Evolutionary conservation across 30 jellyfish, hydroid and myxozoan genomes (phyloP).

Genomic region (Hydractinia echinata): DNA sequence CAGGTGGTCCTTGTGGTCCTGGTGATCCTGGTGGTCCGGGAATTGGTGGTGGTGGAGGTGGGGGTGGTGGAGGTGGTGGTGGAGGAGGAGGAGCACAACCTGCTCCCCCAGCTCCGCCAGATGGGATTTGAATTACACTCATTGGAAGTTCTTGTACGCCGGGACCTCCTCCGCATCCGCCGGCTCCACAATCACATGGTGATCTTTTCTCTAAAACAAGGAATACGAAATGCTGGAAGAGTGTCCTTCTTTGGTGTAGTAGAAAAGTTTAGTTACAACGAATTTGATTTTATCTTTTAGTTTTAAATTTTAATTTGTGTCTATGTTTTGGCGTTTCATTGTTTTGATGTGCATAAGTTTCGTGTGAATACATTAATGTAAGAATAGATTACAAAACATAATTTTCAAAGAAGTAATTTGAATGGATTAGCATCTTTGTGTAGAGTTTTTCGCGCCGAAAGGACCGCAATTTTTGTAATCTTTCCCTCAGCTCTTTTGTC

Average conservation of each 20-base stretch:
- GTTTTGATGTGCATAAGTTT: too few species aligned
- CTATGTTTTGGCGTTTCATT: too few species aligned
- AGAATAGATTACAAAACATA: neutral
- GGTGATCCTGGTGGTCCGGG: slow-evolving; percentile 94
- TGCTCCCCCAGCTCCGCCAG: slow-evolving; percentile 29
- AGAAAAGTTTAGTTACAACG: neutral
- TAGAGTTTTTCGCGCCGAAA: too few species aligned
- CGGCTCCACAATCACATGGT: slow-evolving; percentile 32
- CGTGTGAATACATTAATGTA: too few species aligned
- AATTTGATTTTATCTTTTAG: too few species aligned
- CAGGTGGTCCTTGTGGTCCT: slow-evolving; percentile 95
- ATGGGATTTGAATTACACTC: slow-evolving; percentile 10
- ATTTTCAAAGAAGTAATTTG: neutral
- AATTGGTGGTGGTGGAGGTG: slow-evolving; percentile 71
- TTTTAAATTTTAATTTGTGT: too few species aligned
- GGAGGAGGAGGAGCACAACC: slow-evolving; percentile 41
- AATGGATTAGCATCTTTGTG: too few species aligned
- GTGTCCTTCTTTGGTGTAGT: neutral
- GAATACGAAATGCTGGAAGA: neutral
- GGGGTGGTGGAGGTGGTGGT: slow-evolving; percentile 91
- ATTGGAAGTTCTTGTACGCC: slow-evolving; percentile 27
- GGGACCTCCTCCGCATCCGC: slow-evolving; percentile 28
- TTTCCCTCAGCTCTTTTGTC: too few species aligned
- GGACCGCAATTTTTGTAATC: too few species aligned
- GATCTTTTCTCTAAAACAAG: slow-evolving; percentile 35